Base-by-base conservation (phyloP, 2,113 vertebrate genomes). In the Euleptes europaea region DNA sequence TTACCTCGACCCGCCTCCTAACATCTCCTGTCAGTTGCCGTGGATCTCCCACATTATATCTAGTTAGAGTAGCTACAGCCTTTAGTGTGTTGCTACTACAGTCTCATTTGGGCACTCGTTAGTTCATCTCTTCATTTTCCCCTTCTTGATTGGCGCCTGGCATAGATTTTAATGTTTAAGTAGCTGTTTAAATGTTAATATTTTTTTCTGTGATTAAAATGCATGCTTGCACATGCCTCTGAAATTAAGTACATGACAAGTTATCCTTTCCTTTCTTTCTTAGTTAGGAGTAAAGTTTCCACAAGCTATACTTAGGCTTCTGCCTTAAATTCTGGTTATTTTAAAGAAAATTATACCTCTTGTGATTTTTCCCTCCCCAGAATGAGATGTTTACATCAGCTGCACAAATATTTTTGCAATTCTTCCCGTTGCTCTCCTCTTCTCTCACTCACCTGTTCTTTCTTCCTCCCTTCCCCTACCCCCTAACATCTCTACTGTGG, bases 261-360 rank as follows among this genome's bases (percentile, higher is more conserved):
- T 63, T 57, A 72, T 72, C 5, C 23, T 57, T 72, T 82, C 17
- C 33, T 71, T 49, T 23, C 13, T 19, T 19, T 71, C 80, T 35
- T 57, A 33, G 67, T 35, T 71, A n/a, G 33, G n/a, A 31, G 65
- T 44, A 49, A 31, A 80, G 42, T 35, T 66, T 70, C 33, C 28
- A 51, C 47, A 82, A 51, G 7, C 67, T 72, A 31, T 57, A 72
- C 72, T 82, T 71, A 71, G 13, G 23, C 23, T 38, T 71, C 67
- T 72, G 15, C 26, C 49, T 82, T 71, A 71, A 71, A 71, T 82
- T 82, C 35, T 71, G 19, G 40, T 72, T 57, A 54, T 71, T 40
- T 40, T 72, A 35, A 71, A 71, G 67, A 72, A 82, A 82, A 71
- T 82, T 65, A 38, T 72, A 82, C 54, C 42, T 70, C 79, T 38